phyloP scores from a whole-genome alignment of 2,113 vertebrate species.

The Eleginops maclovinus region DNA sequence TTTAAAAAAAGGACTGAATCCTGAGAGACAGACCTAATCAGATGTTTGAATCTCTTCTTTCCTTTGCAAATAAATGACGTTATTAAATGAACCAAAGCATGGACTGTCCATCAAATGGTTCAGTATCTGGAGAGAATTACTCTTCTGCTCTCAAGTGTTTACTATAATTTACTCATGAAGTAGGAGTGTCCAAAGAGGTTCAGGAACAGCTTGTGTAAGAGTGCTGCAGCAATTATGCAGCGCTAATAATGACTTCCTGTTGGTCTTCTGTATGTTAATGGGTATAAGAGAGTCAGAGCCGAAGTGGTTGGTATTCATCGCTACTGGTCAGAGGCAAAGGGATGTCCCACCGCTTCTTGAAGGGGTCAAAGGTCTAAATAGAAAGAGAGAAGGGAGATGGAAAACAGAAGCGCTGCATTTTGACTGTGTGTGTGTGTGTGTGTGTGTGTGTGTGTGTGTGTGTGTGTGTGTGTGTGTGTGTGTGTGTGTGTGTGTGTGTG shows the following conservation, averaged over 20 bases:
- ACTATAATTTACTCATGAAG: not conserved
- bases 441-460: no score
- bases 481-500: no score
- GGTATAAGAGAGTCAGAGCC: not conserved
- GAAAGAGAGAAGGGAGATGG: not conserved
- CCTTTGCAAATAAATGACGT: slow-evolving; percentile 1
- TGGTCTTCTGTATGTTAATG: slow-evolving; percentile 39
- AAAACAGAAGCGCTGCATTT: not conserved
- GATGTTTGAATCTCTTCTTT: slow-evolving; percentile 14
- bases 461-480: no score
- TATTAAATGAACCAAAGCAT: slow-evolving; percentile 18
- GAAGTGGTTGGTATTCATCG: slow-evolving; percentile 33
- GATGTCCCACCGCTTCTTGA: not conserved
- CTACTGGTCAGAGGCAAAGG: slow-evolving; percentile 16
- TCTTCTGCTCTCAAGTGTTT: not conserved
- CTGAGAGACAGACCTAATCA: slow-evolving; percentile 20
- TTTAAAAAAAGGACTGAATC: slow-evolving; percentile 26
- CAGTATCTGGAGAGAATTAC: not conserved
- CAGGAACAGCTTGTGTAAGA: slow-evolving; percentile 26
- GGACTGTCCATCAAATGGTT: slow-evolving; percentile 27
- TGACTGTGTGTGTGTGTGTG: no score
- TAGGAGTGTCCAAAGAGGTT: not conserved
- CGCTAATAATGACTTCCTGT: slow-evolving; percentile 47
- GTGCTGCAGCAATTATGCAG: slow-evolving; percentile 19
- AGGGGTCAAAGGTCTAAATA: slow-evolving; percentile 49